Percentiles rank a stretch among this genome's conserved stretches.
These are phyloP conservation scores for Pluvialis apricaria DNA, from an alignment of 2,113 vertebrate species.

Conservation along the genomic window DNA sequence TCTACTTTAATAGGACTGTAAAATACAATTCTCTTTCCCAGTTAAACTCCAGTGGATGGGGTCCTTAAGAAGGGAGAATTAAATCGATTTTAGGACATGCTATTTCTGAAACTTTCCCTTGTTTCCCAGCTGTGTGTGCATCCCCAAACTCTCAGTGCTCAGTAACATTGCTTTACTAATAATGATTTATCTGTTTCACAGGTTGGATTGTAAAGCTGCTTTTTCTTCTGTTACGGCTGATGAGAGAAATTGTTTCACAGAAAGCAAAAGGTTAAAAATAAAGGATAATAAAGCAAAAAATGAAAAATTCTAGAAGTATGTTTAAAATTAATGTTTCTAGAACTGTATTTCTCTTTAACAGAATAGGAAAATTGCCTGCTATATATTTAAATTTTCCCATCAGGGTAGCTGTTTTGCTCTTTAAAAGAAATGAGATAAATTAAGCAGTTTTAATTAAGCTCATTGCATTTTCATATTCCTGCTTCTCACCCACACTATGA, in stretches of 20 bases:
- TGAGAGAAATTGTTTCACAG: not conserved
- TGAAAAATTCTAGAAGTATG: not conserved
- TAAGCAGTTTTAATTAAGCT: constrained; percentile 43
- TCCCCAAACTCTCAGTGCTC: not conserved
- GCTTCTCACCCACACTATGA: constrained; percentile 19
- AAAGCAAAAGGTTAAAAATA: not conserved
- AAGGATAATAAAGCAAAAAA: not conserved
- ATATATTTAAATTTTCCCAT: not conserved
- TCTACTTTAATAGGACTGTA: not conserved
- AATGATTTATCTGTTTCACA: not conserved
- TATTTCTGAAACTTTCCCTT: not conserved
- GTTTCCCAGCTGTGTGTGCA: not conserved
- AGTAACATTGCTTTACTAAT: not conserved
- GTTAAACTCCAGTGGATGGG: not conserved
- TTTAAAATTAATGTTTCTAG: not conserved
- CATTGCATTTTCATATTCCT: constrained; percentile 37
- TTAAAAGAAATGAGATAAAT: not conserved
- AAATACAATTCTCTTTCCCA: not conserved
- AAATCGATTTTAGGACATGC: not conserved
- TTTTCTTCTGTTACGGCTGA: not conserved
- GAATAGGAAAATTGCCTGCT: not conserved
- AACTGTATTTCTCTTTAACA: not conserved
- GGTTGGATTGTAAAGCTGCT: not conserved
- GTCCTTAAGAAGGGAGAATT: not conserved
- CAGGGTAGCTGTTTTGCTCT: not conserved